Conservation (phyloP, 1,140 invertebrate species). For the Ganaspis sp. region DNA sequence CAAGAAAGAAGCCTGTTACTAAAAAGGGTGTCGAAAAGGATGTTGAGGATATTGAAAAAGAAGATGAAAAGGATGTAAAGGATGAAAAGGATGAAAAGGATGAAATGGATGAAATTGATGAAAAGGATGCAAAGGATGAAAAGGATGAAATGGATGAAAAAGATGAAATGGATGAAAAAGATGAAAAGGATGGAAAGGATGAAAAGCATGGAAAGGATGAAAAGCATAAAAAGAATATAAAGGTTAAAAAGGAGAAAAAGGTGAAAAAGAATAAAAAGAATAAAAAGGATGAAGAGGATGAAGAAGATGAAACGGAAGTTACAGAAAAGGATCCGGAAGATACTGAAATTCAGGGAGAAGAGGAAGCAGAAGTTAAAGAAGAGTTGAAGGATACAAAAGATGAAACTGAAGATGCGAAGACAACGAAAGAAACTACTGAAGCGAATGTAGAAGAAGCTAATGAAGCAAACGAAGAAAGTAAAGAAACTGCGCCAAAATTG, state of each 20-base stretch:
- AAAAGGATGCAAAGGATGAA: slow-evolving; percentile 51
- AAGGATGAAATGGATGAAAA: slow-evolving; percentile 59
- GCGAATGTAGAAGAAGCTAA: slow-evolving; percentile 43
- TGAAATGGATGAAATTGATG: slow-evolving; percentile 1
- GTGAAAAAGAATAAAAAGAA: too few relatives aligned
- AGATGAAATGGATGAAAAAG: not conserved
- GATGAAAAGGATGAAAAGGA: slow-evolving; percentile 10
- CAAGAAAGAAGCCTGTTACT: slow-evolving; percentile 15
- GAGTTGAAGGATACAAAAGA: slow-evolving; percentile 51
- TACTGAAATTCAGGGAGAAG: too few relatives aligned
- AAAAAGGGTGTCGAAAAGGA: slow-evolving; percentile 44
- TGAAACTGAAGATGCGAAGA: slow-evolving; percentile 17
- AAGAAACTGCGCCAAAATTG: slow-evolving; percentile 39
- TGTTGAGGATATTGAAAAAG: slow-evolving; percentile 62
- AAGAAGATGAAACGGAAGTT: too few relatives aligned
- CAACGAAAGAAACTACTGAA: slow-evolving; percentile 51
- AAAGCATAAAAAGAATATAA: not conserved
- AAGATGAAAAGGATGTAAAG: not conserved
- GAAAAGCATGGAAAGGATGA: slow-evolving; percentile 65
- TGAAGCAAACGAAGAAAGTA: slow-evolving; percentile 4
- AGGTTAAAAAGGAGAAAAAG: slow-evolving; percentile 58
- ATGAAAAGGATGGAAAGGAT: slow-evolving; percentile 11
- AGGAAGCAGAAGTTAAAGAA: slow-evolving; percentile 50
- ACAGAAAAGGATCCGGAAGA: not conserved
- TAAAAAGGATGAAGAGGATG: not conserved